These are phyloP conservation scores for Myiopsitta monachus DNA, from an alignment of 2,113 vertebrate genomes.

Conservation along the genomic window DNA sequence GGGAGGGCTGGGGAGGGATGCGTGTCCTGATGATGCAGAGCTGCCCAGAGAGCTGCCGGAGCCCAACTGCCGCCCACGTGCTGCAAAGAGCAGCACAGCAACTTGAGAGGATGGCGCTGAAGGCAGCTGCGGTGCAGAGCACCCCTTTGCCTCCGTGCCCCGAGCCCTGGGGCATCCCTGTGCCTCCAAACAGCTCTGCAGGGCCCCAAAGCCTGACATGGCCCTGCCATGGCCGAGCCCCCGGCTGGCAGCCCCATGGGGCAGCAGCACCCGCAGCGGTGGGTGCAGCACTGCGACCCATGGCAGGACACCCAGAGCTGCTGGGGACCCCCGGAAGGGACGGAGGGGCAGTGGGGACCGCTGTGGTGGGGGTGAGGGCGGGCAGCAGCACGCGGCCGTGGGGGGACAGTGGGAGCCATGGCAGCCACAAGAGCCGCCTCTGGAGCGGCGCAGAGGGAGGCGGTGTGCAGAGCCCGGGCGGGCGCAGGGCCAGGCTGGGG, in stretches of 20 bases:
- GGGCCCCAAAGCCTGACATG: not conserved
- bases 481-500: too few relatives aligned
- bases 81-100: not conserved
- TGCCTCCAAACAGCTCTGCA: not conserved
- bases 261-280: not conserved
- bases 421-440: too few relatives aligned
- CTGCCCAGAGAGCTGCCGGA: too few relatives aligned
- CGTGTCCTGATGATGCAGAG: too few relatives aligned
- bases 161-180: not conserved
- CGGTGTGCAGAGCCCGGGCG: too few relatives aligned
- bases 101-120: not conserved
- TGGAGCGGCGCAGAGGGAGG: too few relatives aligned
- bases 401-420: too few relatives aligned
- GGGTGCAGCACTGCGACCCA: too few relatives aligned
- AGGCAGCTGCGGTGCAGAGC: not conserved
- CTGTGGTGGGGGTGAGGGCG: not conserved
- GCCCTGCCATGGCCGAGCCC: not conserved
- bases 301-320: not conserved
- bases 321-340: not conserved
- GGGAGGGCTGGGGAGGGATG: not conserved
- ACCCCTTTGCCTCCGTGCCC: not conserved
- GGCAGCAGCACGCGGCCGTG: not conserved
- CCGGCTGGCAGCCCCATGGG: rapidly evolving
- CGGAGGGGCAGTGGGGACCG: not conserved
- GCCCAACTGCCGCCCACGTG: not conserved